Conservation (phyloP, 2,888 invertebrate genomes). For the Amblyteles armatorius region DNA sequence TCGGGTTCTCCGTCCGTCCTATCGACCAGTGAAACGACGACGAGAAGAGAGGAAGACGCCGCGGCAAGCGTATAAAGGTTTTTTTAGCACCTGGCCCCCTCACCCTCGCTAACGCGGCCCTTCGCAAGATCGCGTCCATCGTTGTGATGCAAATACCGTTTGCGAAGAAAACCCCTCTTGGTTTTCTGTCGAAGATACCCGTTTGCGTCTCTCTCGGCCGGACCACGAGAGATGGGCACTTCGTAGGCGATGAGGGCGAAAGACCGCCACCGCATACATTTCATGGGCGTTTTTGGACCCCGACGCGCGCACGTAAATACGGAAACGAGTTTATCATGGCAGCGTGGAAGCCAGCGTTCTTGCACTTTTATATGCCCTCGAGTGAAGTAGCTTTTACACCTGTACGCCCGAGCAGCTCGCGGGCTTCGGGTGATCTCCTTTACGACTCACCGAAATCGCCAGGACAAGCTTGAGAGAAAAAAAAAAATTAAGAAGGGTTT, state of each 20-base stretch:
- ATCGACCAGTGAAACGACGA: constrained; percentile 45
- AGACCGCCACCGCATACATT: constrained; percentile 53
- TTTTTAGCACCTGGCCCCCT: constrained; percentile 53
- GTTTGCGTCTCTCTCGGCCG: background rate
- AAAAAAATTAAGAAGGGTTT: constrained; percentile 11
- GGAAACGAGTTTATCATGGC: constrained; percentile 62
- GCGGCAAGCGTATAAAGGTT: constrained; percentile 18
- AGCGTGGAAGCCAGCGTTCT: constrained; percentile 30
- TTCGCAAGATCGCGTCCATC: constrained; percentile 25
- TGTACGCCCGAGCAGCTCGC: constrained; percentile 60
- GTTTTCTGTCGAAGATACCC: constrained; percentile 13
- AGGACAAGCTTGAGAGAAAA: constrained; percentile 45
- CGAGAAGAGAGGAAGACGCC: constrained; percentile 32
- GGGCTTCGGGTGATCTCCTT: constrained; percentile 60
- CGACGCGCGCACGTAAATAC: constrained; percentile 51
- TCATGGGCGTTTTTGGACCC: constrained; percentile 35
- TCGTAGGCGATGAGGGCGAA: constrained; percentile 56
- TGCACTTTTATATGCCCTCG: constrained; percentile 54
- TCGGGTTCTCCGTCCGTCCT: constrained; percentile 26
- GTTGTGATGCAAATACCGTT: constrained; percentile 62
- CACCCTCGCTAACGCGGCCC: constrained; percentile 50
- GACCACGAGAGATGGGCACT: constrained; percentile 23
- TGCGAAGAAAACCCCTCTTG: constrained; percentile 44
- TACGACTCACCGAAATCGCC: constrained; percentile 68
- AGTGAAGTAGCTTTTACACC: constrained; percentile 68